These are phyloP conservation scores for Sclerodermus sp. DNA, from an alignment of 2,888 invertebrate genomes.

Conservation along the genomic window DNA sequence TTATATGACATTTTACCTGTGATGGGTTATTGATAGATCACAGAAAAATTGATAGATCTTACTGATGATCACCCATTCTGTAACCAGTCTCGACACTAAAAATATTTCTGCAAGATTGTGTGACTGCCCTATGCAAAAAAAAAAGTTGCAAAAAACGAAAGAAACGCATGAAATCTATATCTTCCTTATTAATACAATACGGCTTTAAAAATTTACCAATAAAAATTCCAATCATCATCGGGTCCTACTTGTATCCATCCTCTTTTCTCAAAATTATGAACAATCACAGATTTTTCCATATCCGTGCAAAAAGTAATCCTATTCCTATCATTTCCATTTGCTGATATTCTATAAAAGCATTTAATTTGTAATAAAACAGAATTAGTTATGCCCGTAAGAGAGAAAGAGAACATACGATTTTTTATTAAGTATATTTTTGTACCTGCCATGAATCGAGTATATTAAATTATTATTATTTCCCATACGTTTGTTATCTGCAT, in stretches of 20 bases:
- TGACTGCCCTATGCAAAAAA: constrained; percentile 70
- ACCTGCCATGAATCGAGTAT: constrained; percentile 44
- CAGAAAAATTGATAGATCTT: constrained; percentile 43
- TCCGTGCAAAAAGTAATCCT: constrained; percentile 77
- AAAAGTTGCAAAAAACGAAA: not conserved
- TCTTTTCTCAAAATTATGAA: constrained; percentile 88
- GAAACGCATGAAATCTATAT: too few species aligned
- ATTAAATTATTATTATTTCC: constrained; percentile 35
- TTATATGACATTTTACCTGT: too few species aligned
- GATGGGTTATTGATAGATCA: too few species aligned
- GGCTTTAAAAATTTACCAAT: constrained; percentile 65
- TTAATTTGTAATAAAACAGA: too few species aligned
- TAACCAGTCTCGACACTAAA: constrained; percentile 92
- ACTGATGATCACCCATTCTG: constrained; percentile 90
- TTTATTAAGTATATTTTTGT: constrained; percentile 6
- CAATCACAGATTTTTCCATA: constrained; percentile 89
- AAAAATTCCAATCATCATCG: constrained; percentile 95
- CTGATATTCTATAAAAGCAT: constrained; percentile 28
- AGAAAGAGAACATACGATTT: too few species aligned
- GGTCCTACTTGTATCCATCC: constrained; percentile 87
- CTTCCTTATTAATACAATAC: too few species aligned
- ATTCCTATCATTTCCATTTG: constrained; percentile 57
- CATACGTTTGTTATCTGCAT: constrained; percentile 38
- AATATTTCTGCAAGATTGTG: constrained; percentile 85
- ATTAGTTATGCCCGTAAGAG: too few species aligned